Base-by-base conservation (phyloP, 2,113 vertebrate species). In the Macrotus californicus region DNA sequence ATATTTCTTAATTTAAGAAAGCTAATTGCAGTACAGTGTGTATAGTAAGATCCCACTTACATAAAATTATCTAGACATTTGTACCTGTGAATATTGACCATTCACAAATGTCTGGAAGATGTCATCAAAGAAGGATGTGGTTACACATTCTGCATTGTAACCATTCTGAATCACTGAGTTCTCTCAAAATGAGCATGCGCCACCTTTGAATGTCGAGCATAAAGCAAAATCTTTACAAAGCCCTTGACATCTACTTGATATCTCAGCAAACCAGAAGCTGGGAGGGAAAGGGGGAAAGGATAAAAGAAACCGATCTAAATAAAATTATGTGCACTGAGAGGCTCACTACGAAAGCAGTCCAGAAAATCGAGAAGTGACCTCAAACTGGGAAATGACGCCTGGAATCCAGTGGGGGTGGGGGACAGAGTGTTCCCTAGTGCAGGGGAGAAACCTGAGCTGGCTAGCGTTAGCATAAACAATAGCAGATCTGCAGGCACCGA, bases 1-100 rank as follows among this genome's bases (percentile, higher is more conserved):
- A 83, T 50, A 41, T n/a, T 85, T 92, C 84, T 84, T 29, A 70
- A 93, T 52, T 79, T 43, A 83, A 94, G 34, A 76, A 41, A 91
- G 19, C 19, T 46, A 61, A 19, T 24, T 41, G 43, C 36, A 59
- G 48, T 64, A 46, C 15, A 88, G 48, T n/a, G 34, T 52, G 9
- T 41, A 73, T 12, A n/a, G 31, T 54, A n/a, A 34, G 34, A 69
- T 48, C 59, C 39, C 52, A n/a, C 59, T 94, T 81, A 48, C 64
- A 15, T 66, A 76, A 89, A 70, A 76, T 69, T 61, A 34, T 54
- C 7, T 24, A 21, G 10, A 7, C 26, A 16, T 90, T 79, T 66
- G 54, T 13, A 94, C 43, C n/a, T 56, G 43, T 59, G 31, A 24
- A 21, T 73, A 54, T n/a, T 43, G 59, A 66, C 67, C 21, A 50